Evolutionary conservation across 1,140 invertebrate species (phyloP).

Genomic region (Atta colombica): DNA sequence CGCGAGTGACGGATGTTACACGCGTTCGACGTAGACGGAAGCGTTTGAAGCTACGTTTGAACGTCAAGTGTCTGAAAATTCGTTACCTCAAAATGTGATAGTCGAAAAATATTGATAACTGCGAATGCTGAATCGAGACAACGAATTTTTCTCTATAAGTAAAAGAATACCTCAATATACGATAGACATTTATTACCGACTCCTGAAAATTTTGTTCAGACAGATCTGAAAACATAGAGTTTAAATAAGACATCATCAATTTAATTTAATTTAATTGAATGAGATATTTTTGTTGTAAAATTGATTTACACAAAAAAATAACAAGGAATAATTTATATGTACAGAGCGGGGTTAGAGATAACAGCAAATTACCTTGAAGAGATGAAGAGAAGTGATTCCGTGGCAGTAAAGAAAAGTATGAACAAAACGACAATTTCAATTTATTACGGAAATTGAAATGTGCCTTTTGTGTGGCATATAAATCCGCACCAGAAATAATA

Average conservation of each 20-base stretch:
- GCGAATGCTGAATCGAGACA: background rate
- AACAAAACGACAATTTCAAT: slow-evolving; percentile 51
- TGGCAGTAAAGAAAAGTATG: slow-evolving; percentile 21
- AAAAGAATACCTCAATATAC: background rate
- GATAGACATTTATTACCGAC: background rate
- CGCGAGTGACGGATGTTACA: slow-evolving; percentile 60
- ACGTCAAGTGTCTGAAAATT: slow-evolving; percentile 39
- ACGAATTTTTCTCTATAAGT: slow-evolving; percentile 2
- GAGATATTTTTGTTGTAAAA: slow-evolving; percentile 32
- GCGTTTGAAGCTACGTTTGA: slow-evolving; percentile 27
- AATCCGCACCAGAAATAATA: slow-evolving; percentile 54
- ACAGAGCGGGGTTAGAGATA: slow-evolving; percentile 4
- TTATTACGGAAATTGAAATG: slow-evolving; percentile 46
- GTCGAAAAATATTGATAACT: slow-evolving; percentile 34
- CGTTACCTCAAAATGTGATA: slow-evolving; percentile 36
- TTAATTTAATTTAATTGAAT: slow-evolving; percentile 13
- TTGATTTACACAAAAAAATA: slow-evolving; percentile 14
- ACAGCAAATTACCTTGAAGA: slow-evolving; percentile 27
- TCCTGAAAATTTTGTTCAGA: background rate
- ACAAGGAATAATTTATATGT: slow-evolving; percentile 17
- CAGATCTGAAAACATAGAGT: background rate
- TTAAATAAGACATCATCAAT: background rate
- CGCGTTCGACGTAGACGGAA: slow-evolving; percentile 57
- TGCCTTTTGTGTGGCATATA: slow-evolving; percentile 31
- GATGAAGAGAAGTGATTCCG: slow-evolving; percentile 38